Percentiles rank a stretch among this genome's conserved stretches.
These are phyloP conservation scores for Homarus americanus DNA, from an alignment of 1,140 invertebrate species.

Conservation along the genomic window DNA sequence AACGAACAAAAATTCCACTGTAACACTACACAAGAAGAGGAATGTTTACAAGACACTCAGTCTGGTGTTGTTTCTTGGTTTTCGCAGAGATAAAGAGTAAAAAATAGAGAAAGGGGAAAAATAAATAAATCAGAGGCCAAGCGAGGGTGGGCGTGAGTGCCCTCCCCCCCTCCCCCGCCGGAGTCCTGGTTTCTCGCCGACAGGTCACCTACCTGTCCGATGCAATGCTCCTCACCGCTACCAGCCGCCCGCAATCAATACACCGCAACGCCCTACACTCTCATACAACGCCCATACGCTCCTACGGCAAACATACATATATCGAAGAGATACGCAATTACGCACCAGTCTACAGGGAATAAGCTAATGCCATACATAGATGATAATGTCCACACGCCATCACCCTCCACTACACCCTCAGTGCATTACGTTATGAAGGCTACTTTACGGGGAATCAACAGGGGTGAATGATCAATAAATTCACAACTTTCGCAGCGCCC, in stretches of 20 bases:
- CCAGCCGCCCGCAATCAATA: conserved; percentile 53
- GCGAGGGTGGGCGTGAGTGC: neutral
- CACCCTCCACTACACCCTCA: too few relatives aligned
- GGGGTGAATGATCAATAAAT: too few relatives aligned
- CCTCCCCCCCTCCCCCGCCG: neutral
- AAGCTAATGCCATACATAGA: too few relatives aligned
- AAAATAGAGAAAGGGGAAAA: neutral
- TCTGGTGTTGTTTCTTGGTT: neutral
- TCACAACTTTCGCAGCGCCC: too few relatives aligned
- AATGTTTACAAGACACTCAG: neutral
- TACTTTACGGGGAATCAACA: too few relatives aligned
- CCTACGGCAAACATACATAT: neutral
- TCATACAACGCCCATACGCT: conserved; percentile 21
- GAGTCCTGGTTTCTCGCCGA: conserved; percentile 10
- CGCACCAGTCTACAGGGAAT: too few relatives aligned
- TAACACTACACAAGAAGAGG: too few relatives aligned
- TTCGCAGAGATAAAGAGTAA: neutral
- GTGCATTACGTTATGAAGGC: too few relatives aligned
- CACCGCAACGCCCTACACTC: conserved; percentile 55
- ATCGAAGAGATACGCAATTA: neutral
- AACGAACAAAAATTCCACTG: neutral
- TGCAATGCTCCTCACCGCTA: conserved; percentile 63
- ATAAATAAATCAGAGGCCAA: neutral
- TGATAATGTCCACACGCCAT: too few relatives aligned
- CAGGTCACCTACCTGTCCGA: conserved; percentile 64